Evolutionary conservation across 2,797 vertebrate genomes (phyloP).

Genomic region (Gouania willdenowi): DNA sequence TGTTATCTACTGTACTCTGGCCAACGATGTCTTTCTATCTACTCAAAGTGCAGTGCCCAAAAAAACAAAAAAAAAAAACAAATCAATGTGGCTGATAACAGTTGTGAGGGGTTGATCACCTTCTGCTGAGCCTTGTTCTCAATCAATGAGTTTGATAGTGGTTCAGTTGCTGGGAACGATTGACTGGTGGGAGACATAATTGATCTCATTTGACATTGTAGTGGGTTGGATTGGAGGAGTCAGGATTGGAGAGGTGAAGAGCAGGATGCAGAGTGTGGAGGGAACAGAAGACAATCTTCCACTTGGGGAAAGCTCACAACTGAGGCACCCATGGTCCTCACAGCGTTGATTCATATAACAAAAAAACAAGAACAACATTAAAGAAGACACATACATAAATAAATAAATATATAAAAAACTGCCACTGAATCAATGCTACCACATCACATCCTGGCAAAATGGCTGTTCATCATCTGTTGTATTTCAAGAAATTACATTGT

Average conservation of each 20-base stretch:
- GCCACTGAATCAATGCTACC: too few relatives aligned
- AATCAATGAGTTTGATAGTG: conserved; percentile 79
- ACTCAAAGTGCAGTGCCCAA: conserved; percentile 48
- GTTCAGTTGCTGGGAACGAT: conserved; percentile 72
- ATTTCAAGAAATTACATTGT: too few relatives aligned
- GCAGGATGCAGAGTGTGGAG: conserved; percentile 41
- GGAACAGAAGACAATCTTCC: conserved; percentile 38
- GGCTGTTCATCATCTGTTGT: too few relatives aligned
- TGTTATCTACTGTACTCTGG: conserved; percentile 53
- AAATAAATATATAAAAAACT: too few relatives aligned
- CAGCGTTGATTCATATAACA: neutral
- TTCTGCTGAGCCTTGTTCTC: conserved; percentile 67
- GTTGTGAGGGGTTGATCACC: conserved; percentile 73
- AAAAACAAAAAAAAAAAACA: too few relatives aligned
- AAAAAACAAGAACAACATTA: neutral
- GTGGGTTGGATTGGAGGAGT: conserved; percentile 48
- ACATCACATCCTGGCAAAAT: too few relatives aligned
- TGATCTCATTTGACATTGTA: conserved; percentile 74
- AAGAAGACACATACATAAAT: too few relatives aligned
- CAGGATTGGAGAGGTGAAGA: conserved; percentile 29
- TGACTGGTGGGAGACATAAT: conserved; percentile 71
- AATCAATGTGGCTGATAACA: conserved; percentile 68
- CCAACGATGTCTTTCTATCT: conserved; percentile 55
- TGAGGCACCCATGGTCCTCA: neutral
- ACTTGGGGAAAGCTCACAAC: conserved; percentile 23